A percentile compares a stretch with the other conserved stretches of the same genome.
phyloP scores from a whole-genome alignment of 2,888 invertebrate species.

The Oscheius onirici region DNA sequence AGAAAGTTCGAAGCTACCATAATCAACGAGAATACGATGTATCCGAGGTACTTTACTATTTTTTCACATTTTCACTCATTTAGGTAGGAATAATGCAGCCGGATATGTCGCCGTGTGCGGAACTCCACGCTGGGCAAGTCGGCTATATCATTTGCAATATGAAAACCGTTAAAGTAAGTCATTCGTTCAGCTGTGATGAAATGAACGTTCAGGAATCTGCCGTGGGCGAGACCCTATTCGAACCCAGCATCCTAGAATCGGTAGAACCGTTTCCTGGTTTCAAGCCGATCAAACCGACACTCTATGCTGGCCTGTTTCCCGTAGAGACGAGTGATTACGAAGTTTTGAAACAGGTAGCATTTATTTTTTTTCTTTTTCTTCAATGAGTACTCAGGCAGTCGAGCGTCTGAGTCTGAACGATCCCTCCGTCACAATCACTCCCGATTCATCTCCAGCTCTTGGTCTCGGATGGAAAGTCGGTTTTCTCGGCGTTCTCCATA shows the following conservation, averaged over 20 bases:
- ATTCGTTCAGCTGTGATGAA: neutral
- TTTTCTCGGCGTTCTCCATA: conserved; percentile 74
- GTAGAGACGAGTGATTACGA: conserved; percentile 78
- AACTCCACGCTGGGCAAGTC: conserved; percentile 85
- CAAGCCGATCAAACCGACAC: conserved; percentile 80
- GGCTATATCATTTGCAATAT: conserved; percentile 87
- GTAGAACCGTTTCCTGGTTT: conserved; percentile 79
- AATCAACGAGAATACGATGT: conserved; percentile 83
- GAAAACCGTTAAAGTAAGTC: conserved; percentile 75
- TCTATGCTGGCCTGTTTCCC: conserved; percentile 88
- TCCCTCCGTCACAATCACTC: conserved; percentile 84
- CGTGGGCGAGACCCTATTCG: conserved; percentile 67
- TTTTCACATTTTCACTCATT: neutral
- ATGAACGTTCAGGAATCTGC: conserved; percentile 55
- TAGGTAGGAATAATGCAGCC: conserved; percentile 83
- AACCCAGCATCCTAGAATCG: conserved; percentile 74
- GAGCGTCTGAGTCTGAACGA: conserved; percentile 93
- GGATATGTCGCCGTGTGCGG: conserved; percentile 70
- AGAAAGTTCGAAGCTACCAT: conserved; percentile 79
- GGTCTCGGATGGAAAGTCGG: conserved; percentile 75
- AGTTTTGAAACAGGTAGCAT: conserved; percentile 72
- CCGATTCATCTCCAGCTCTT: conserved; percentile 78
- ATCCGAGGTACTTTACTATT: conserved; percentile 75
- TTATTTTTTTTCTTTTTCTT: no score
- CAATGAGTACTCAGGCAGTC: conserved; percentile 78